phyloP scores from a whole-genome alignment of 2,113 vertebrate species.

The Clarias macrocephalus region DNA sequence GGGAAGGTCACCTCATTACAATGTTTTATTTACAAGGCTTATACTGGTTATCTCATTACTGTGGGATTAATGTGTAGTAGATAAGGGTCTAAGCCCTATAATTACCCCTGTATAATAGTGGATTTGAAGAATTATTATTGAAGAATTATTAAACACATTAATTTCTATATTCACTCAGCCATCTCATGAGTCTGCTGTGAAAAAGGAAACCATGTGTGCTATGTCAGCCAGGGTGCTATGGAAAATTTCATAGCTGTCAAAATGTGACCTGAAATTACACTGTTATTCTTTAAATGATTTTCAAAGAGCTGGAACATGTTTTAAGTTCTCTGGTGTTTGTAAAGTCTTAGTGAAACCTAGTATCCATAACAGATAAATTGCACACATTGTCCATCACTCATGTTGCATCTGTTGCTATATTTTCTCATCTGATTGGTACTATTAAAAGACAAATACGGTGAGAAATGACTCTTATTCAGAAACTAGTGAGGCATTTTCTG shows the following conservation, averaged over 20 bases:
- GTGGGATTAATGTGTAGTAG: constrained; percentile 27
- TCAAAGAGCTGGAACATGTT: constrained; percentile 2
- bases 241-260: constrained; percentile 32
- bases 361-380: neutral
- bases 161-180: constrained; percentile 8
- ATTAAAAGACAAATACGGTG: neutral
- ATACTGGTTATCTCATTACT: constrained; percentile 40
- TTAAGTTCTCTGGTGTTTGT: constrained; percentile 7
- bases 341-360: neutral
- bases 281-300: constrained; percentile 19
- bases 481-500: neutral
- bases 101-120: constrained; percentile 29
- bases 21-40: constrained; percentile 35
- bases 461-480: constrained; percentile 29
- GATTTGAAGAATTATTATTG: neutral
- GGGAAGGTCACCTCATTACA: constrained; percentile 20
- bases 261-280: neutral
- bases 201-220: constrained; percentile 4
- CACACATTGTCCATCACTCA: neutral
- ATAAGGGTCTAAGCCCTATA: neutral
- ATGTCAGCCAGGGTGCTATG: constrained; percentile 16
- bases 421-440: neutral
- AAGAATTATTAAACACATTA: constrained; percentile 11
- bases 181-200: neutral
- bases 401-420: neutral